Percentiles rank a stretch among this genome's conserved stretches.
These are phyloP conservation scores for Staurois parvus DNA, from an alignment of 2,797 vertebrate species.

Conservation along the genomic window DNA sequence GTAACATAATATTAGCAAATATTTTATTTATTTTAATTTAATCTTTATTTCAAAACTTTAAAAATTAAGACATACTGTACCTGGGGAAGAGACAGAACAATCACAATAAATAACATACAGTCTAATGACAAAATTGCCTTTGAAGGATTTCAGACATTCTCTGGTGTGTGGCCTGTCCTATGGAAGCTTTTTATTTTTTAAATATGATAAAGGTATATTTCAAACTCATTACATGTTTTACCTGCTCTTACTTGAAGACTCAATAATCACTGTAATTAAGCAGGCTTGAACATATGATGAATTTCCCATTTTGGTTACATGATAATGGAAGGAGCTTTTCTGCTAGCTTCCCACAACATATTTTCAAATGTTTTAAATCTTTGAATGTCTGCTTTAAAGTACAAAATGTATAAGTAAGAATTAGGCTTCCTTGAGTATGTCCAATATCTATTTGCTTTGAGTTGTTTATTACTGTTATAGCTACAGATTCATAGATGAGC, in stretches of 20 bases:
- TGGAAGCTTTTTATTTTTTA: neutral
- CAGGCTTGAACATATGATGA: neutral
- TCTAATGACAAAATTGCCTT: neutral
- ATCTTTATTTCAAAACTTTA: neutral
- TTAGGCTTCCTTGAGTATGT: neutral
- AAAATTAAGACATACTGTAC: no score
- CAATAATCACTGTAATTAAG: slow-evolving; percentile 1
- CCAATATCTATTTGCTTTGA: neutral
- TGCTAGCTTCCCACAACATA: neutral
- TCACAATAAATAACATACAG: neutral
- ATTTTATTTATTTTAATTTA: neutral
- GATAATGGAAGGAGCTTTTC: neutral
- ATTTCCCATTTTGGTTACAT: neutral
- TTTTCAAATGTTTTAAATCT: neutral
- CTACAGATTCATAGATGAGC: neutral
- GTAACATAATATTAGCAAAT: neutral
- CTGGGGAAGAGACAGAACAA: neutral
- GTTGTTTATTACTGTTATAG: neutral
- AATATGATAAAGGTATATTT: neutral
- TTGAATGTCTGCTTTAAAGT: neutral
- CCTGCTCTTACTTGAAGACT: neutral
- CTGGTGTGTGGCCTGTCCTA: neutral
- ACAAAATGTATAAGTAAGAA: neutral
- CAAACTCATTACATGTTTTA: neutral
- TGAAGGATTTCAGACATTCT: neutral